Evolutionary conservation across 2,113 vertebrate genomes (phyloP).

Genomic region (Tyrannus savana): DNA sequence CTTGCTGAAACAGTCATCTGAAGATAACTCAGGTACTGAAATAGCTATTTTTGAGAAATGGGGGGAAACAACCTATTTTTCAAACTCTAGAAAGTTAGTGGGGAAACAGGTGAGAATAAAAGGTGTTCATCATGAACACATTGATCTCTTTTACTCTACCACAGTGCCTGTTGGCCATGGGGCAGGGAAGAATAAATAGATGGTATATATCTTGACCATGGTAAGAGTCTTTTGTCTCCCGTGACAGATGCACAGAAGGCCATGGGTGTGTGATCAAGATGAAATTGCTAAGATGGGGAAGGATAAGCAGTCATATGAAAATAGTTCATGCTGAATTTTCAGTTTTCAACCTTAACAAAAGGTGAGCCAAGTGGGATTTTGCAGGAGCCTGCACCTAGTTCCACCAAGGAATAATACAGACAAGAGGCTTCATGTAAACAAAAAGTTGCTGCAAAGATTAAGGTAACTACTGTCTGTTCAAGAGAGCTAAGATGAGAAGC

Average conservation of each 20-base stretch:
- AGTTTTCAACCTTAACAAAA: not conserved
- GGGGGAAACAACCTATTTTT: not conserved
- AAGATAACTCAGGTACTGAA: not conserved
- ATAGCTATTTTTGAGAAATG: not conserved
- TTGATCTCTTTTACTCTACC: not conserved
- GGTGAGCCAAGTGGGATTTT: not conserved
- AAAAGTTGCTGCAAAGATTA: not conserved
- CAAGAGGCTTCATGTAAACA: not conserved
- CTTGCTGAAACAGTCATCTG: not conserved
- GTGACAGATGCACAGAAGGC: not conserved
- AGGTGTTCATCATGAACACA: not conserved
- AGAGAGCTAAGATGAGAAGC: not conserved
- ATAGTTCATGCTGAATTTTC: fast-evolving
- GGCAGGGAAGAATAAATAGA: not conserved
- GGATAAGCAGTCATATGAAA: not conserved
- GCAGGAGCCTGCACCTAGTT: not conserved
- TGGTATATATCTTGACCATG: not conserved
- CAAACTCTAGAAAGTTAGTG: not conserved
- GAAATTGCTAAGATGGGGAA: not conserved
- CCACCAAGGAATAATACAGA: not conserved
- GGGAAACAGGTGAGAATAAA: not conserved
- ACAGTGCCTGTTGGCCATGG: not conserved
- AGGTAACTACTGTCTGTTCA: not conserved
- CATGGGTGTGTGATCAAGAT: not conserved
- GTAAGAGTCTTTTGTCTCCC: not conserved